A percentile compares a stretch with the other conserved stretches of the same genome.
Conservation (phyloP, 1,140 invertebrate genomes). For the Lucilia sericata region DNA sequence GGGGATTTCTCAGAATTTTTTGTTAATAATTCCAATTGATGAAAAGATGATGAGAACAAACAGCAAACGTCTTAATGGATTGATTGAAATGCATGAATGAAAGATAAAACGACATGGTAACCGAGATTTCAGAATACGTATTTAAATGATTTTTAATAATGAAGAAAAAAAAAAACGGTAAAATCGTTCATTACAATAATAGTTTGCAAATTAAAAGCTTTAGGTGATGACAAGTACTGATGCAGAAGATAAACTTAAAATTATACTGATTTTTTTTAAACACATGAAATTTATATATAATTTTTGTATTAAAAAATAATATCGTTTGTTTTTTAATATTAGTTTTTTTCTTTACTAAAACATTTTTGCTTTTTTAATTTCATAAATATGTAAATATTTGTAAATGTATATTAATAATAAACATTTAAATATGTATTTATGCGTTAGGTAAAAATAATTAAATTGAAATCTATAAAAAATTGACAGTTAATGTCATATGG, state of each 20-base stretch:
- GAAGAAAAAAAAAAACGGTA: background rate
- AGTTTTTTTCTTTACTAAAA: background rate
- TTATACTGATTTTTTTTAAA: too few species aligned
- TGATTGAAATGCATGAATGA: background rate
- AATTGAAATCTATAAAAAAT: background rate
- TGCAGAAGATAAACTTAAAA: background rate
- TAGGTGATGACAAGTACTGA: background rate
- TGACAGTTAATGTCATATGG: background rate
- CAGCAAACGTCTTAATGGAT: background rate
- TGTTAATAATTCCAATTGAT: constrained; percentile 20
- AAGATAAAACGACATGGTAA: background rate
- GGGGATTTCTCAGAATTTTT: constrained; percentile 15
- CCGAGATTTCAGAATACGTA: background rate
- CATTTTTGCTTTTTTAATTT: background rate
- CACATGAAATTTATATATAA: background rate
- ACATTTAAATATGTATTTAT: too few species aligned
- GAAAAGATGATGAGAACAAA: background rate
- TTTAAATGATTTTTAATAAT: background rate
- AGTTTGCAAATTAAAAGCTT: background rate
- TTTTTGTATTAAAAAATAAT: background rate
- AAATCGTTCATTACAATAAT: too few species aligned
- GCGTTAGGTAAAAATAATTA: background rate
- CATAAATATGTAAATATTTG: constrained; percentile 16
- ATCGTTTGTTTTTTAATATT: background rate
- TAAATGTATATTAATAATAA: background rate